phyloP scores from a whole-genome alignment of 2,888 invertebrate species.

The Acanthosoma haemorrhoidale region DNA sequence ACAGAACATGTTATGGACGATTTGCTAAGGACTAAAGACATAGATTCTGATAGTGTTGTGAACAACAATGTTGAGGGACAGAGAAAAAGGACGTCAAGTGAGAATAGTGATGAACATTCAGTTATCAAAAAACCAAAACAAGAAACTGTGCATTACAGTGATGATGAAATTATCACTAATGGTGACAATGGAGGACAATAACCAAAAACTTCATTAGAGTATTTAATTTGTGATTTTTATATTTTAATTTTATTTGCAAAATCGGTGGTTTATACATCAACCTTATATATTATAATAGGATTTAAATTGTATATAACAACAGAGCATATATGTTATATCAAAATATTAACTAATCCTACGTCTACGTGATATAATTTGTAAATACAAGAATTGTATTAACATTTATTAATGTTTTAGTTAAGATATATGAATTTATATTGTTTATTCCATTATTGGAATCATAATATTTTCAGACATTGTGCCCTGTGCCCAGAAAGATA shows the following conservation, averaged over 20 bases:
- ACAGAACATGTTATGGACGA: slow-evolving; percentile 19
- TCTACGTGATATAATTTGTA: slow-evolving; percentile 28
- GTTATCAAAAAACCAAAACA: slow-evolving; percentile 63
- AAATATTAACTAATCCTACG: slow-evolving; percentile 26
- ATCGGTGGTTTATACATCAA: slow-evolving; percentile 14
- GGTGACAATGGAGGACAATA: slow-evolving; percentile 50
- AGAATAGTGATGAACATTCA: slow-evolving; percentile 51
- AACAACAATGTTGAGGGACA: slow-evolving; percentile 39
- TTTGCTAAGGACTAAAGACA: slow-evolving; percentile 35
- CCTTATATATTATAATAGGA: background rate
- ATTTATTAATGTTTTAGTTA: slow-evolving; percentile 11
- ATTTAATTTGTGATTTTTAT: slow-evolving; percentile 28
- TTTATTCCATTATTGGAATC: background rate
- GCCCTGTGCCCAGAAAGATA: background rate
- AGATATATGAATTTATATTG: background rate
- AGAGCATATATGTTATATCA: slow-evolving; percentile 25
- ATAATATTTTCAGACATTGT: background rate
- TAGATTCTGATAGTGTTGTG: slow-evolving; percentile 32
- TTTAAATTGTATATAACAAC: slow-evolving; percentile 29
- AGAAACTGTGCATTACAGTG: slow-evolving; percentile 65
- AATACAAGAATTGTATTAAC: slow-evolving; percentile 26
- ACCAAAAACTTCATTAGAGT: slow-evolving; percentile 19
- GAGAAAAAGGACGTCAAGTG: slow-evolving; percentile 47
- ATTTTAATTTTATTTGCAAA: slow-evolving; percentile 30
- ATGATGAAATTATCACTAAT: slow-evolving; percentile 66